Evolutionary conservation across 1,140 invertebrate genomes (phyloP), one percentile per base, ranked within the genome.

Genomic region (Periplaneta americana): DNA sequence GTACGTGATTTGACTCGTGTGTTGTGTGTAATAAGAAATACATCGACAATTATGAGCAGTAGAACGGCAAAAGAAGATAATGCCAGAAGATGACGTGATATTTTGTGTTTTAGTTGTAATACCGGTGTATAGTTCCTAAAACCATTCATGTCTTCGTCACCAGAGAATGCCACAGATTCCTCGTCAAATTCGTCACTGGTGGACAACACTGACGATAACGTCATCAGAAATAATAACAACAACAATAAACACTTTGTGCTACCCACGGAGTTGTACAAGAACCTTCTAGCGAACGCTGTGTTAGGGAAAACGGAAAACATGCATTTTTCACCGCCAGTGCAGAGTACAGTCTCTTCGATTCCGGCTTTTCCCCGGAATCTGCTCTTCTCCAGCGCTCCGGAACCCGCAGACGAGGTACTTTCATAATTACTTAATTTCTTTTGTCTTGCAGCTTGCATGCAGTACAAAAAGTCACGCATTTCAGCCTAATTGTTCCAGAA

Each of bases 191-290:
- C 48, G 1, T 66, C 22, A 13, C 48, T 66, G 22, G 0, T 66
- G 48, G 48, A 77, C 15, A 77, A 77, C 75, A 31, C 6, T 5
- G 35, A 77, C 9, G 35, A 77, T 5, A 77, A 77, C 31, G 35
- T 22, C 75, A 33, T 22, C 15, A 77, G 33, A 4, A 36, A 77
- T 34, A 34, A 75, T 34, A 36, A 77, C 33, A 34, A 75, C 22
- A 36, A 77, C 33, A 66, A n/a, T 28, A 79, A 79, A 74, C 78
- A 39, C 22, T 93, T 95, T 84, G 87, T 95, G 22, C 88, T 95
- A 82, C 93, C 93, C 11, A 92, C 93, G 80, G 93, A 95, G 84
- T 88, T 82, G 77, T 95, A 95, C 86, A 95, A 95, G 86, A 95
- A 91, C 85, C 89, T 95, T 75, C 87, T 95, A 83, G 94, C 93